Evolutionary conservation across 2,888 invertebrate genomes (phyloP), one percentile per base, ranked within the genome.

Genomic region (Scaptomyza cyrtandrae): DNA sequence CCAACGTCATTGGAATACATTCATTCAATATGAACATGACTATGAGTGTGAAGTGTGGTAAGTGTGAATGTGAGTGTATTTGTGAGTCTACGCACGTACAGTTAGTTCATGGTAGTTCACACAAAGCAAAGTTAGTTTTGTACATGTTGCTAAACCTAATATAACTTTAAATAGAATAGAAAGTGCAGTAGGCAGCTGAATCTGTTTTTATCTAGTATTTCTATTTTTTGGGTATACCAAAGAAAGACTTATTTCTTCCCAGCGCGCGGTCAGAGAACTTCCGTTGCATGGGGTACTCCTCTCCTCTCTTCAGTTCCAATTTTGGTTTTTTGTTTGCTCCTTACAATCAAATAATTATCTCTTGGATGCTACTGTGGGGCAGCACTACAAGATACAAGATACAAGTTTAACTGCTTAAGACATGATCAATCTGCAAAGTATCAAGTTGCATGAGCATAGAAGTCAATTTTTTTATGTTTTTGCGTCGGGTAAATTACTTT

Each of bases 401-500:
- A 43, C 64, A 29, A 71, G 60, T 44, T 74, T 48, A 61, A 61
- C 76, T 75, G 56, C 57, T 65, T 66, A 41, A n/a, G 48, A 43
- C 37, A 44, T 52, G 54, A 53, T 72, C 57, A 58, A 62, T 39
- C 46, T 66, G 56, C 53, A 27, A 62, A 71, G 61, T 56, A 71
- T 71, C 61, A 61, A 44, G 48, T 71, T 65, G 65, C 59, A 43
- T 57, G 59, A 49, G 60, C 71, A 60, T 72, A 52, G 61, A 59
- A 87, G 76, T 79, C 79, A 76, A 85, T 81, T 86, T 82, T 63
- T 24, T 45, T 13, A 5, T 44, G 27, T 24, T 24, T 44, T 19
- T 24, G 64, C 56, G 59, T 63, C 63, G 79, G 64, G 63, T 69
- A 79, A 86, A 79, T 87, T 87, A 76, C 76, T 78, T 82, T 87